Evolutionary conservation across 2,888 invertebrate species (phyloP).

Genomic region (Protodeltote pygarga): DNA sequence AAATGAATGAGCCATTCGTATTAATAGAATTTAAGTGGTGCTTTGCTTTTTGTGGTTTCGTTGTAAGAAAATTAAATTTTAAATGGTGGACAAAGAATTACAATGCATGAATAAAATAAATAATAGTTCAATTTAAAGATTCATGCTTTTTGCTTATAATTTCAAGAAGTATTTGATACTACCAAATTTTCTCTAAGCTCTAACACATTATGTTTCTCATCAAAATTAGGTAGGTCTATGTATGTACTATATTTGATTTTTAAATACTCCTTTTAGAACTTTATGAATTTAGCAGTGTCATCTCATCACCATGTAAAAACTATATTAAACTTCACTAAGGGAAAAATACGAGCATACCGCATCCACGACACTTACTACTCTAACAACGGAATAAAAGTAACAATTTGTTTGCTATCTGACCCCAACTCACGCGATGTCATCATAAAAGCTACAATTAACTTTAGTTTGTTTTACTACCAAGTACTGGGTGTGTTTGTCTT

Average conservation of each 20-base stretch:
- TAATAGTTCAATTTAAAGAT: too few species aligned
- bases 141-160: too few species aligned
- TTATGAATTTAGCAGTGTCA: too few species aligned
- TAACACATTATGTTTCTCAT: too few species aligned
- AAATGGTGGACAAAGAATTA: conserved; percentile 8
- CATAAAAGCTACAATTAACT: conserved; percentile 82
- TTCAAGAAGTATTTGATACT: too few species aligned
- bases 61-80: conserved; percentile 21
- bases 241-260: too few species aligned
- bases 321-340: not conserved
- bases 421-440: conserved; percentile 78
- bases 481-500: conserved; percentile 73
- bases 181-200: too few species aligned
- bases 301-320: too few species aligned
- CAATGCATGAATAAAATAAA: not conserved
- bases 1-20: conserved; percentile 82
- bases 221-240: too few species aligned
- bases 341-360: conserved; percentile 22
- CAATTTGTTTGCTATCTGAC: conserved; percentile 75
- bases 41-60: conserved; percentile 59
- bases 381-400: conserved; percentile 55
- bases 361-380: conserved; percentile 35
- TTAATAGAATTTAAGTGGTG: conserved; percentile 79
- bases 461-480: conserved; percentile 76
- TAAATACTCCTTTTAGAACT: too few species aligned